Percentiles rank a stretch among this genome's conserved stretches.
Conservation (phyloP, 2,888 invertebrate species). For the Phalera bucephala region DNA sequence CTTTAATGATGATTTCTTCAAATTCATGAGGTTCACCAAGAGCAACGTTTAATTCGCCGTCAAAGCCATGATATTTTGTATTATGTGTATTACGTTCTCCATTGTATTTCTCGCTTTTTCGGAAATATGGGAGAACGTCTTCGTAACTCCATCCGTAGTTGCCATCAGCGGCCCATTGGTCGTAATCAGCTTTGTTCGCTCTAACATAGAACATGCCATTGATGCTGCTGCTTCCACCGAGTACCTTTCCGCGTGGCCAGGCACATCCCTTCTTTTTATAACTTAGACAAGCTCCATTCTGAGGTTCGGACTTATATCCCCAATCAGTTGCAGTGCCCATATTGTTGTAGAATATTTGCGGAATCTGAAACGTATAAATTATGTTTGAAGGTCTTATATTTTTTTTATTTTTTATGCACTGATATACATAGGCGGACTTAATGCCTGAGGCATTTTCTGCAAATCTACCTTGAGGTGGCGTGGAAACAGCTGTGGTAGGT, state of each 20-base stretch:
- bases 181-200: slow-evolving; percentile 78
- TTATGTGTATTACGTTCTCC: slow-evolving; percentile 28
- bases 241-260: slow-evolving; percentile 85
- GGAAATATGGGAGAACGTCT: slow-evolving; percentile 74
- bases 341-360: slow-evolving; percentile 51
- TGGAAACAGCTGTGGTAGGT: no score
- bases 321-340: slow-evolving; percentile 71
- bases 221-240: slow-evolving; percentile 83
- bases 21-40: slow-evolving; percentile 31
- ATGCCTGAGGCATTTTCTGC: no score
- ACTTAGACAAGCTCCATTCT: slow-evolving; percentile 61
- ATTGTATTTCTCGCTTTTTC: slow-evolving; percentile 73
- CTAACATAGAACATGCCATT: slow-evolving; percentile 84
- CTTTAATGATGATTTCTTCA: slow-evolving; percentile 53
- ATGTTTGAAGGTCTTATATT: not conserved
- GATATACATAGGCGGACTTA: no score
- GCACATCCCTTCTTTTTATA: slow-evolving; percentile 57
- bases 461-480: no score
- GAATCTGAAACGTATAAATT: slow-evolving; percentile 32
- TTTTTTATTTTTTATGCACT: no score
- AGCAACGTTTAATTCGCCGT: slow-evolving; percentile 66
- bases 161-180: slow-evolving; percentile 79
- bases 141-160: slow-evolving; percentile 83
- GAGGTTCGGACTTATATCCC: slow-evolving; percentile 78
- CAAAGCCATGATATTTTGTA: slow-evolving; percentile 51